Percentiles rank a stretch among this genome's conserved stretches.
Conservation (phyloP, 2,888 invertebrate genomes). For the Netelia inedita region DNA sequence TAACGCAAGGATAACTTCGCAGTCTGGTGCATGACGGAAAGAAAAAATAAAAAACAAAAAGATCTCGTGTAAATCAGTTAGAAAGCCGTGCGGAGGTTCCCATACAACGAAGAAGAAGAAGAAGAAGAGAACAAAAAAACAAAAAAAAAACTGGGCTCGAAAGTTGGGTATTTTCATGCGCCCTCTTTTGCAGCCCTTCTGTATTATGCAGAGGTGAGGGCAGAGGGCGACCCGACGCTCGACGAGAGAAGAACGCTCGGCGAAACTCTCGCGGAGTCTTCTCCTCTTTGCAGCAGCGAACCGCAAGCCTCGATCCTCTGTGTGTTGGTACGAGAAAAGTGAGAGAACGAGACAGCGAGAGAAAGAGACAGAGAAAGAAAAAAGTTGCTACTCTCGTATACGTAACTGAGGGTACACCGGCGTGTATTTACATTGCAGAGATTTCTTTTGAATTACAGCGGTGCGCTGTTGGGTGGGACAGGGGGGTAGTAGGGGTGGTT, state of each 20-base stretch:
- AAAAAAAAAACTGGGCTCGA: no score
- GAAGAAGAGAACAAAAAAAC: no score
- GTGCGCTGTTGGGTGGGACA: conserved; percentile 1
- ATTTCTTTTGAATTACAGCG: conserved; percentile 68
- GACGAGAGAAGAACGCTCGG: background rate
- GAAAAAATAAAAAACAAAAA: background rate
- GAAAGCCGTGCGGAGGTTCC: background rate
- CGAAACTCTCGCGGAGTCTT: conserved; percentile 17
- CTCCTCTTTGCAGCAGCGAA: conserved; percentile 19
- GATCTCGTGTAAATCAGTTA: background rate
- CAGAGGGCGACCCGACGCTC: conserved; percentile 31
- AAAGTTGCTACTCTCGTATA: conserved; percentile 37
- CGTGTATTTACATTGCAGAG: conserved; percentile 64
- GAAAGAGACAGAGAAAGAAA: conserved; percentile 18
- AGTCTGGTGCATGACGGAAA: background rate
- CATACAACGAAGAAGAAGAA: background rate
- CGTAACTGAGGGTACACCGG: conserved; percentile 45
- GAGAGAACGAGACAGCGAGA: conserved; percentile 6
- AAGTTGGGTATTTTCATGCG: background rate
- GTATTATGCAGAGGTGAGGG: conserved; percentile 54
- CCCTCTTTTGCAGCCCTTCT: conserved; percentile 25
- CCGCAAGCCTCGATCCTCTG: conserved; percentile 40
- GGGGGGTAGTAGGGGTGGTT: background rate
- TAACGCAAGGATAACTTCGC: background rate
- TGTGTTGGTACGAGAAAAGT: conserved; percentile 2